Evolutionary conservation across 2,113 vertebrate species (phyloP), one percentile per base, ranked within the genome.

Genomic region (Cynocephalus volans): DNA sequence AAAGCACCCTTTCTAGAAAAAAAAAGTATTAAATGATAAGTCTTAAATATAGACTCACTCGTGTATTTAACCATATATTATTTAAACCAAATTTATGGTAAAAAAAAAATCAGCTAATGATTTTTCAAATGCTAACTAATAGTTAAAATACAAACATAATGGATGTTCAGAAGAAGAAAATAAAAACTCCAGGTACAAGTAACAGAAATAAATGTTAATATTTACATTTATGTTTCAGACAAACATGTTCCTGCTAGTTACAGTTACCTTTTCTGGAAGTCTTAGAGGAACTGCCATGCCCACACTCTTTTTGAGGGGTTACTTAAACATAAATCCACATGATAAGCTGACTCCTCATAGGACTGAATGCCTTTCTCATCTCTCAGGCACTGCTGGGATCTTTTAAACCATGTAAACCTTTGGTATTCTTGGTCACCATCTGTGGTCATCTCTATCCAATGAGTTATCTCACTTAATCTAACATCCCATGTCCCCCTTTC

Each of bases 1-100:
- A 88, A 98, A 98, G 54, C 95, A 93, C 13, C 97, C 97, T 97
- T 97, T 98, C 98, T 98, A 95, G 84, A 97, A 97, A 89, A 90
- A 75, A 96, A 62, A 93, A 89, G 67, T 17, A 87, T 94, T 72
- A 94, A 96, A 93, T 41, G 41, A 41, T 41, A 41, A 88, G 75
- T 91, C 31, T 85, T 95, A 70, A 92, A 95, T 64, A 92, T 18
- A 93, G 54, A 85, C 70, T 82, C 24, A 91, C 8, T 96, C 45
- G 64, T 5, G 10, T 60, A 88, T 41, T 65, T 64, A 64, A 26
- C 19, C 36, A 1, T 23, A 67, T 67, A 79, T 91, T 87, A 94
- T 52, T 28, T 83, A 87, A 91, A 76, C 31, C 48, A 90, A 41
- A 41, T 41, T 41, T 67, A 54, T 62, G 31, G 88, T 48, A 92